Evolutionary conservation across 2,888 invertebrate species (phyloP).

Genomic region (Cheilosia vernalis): DNA sequence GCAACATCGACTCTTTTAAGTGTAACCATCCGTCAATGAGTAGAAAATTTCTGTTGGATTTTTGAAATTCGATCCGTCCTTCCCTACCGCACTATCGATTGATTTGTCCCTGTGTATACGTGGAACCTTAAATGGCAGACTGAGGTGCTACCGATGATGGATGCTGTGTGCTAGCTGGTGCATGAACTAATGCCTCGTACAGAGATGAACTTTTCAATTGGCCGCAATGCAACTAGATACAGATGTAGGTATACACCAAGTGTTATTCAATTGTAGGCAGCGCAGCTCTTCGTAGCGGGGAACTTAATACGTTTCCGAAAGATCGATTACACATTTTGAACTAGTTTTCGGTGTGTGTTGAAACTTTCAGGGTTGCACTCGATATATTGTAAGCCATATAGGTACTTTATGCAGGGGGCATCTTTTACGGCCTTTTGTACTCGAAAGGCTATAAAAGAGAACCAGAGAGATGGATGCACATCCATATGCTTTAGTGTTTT

Average conservation of each 20-base stretch:
- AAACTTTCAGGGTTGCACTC: conserved; percentile 71
- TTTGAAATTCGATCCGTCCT: conserved; percentile 59
- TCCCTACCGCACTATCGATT: conserved; percentile 31
- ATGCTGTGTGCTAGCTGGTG: conserved; percentile 49
- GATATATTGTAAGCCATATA: background rate
- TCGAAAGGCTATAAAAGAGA: conserved; percentile 2
- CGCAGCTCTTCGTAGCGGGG: conserved; percentile 15
- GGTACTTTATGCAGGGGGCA: conserved; percentile 9
- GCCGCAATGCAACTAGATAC: conserved; percentile 20
- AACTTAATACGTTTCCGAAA: conserved; percentile 68
- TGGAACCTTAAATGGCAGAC: conserved; percentile 58
- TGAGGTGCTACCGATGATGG: conserved; percentile 61
- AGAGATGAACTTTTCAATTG: conserved; percentile 52
- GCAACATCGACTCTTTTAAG: conserved; percentile 55
- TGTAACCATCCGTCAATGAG: conserved; percentile 68
- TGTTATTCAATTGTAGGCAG: conserved; percentile 47
- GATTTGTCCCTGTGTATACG: conserved; percentile 29
- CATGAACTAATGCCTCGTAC: conserved; percentile 21
- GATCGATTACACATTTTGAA: conserved; percentile 74
- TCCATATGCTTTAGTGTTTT: conserved; percentile 10
- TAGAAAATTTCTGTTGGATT: conserved; percentile 45
- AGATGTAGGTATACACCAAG: background rate
- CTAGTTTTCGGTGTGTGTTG: conserved; percentile 61
- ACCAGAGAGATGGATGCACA: background rate
- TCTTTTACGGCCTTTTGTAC: conserved; percentile 53